Evolutionary conservation across 2,113 vertebrate species (phyloP), one percentile per base, ranked within the genome.

Genomic region (Prinia subflava): DNA sequence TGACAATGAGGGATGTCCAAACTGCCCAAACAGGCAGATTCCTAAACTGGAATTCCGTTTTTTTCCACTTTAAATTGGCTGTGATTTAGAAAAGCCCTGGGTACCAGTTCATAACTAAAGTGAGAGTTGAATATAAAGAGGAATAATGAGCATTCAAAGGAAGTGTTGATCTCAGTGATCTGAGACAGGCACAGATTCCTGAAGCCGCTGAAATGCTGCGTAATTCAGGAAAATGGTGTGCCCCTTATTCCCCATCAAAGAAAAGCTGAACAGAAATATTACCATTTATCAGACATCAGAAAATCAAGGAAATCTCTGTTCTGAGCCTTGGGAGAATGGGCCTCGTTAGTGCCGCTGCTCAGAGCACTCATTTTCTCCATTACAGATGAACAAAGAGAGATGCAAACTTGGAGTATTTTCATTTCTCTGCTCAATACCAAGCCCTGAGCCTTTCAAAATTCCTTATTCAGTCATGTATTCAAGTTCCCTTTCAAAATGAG

Each of bases 351-450:
- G 84, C 77, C 50, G 86, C 76, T 81, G 78, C 84, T 95, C 84
- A 68, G 39, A 92, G 44, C 92, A 6, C 84, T 96, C 82, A 82
- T 94, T 94, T 96, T 68, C 94, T 69, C 77, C 92, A 78, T 86
- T 79, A 79, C 15, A 44, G 68, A 2, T 0, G 20, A 64, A 95
- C 88, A 95, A 67, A 93, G 65, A 83, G 67, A 95, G 55, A 65
- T 67, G 90, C 86, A 84, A 30, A 87, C 69, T 93, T 46, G 18
- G 68, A 44, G 23, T 23, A 55, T 89, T 97, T 97, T 80, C 59
- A 94, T 84, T 57, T 63, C 57, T 86, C 91, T 82, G 31, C 92
- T 94, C 87, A 37, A 4, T 23, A 57, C 35, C 81, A 49, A 16
- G 52, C 56, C 76, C 94, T 35, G 52, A 82, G 86, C 74, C 53